Evolutionary conservation across 2,888 invertebrate species (phyloP).

Genomic region (Spilarctia lutea): DNA sequence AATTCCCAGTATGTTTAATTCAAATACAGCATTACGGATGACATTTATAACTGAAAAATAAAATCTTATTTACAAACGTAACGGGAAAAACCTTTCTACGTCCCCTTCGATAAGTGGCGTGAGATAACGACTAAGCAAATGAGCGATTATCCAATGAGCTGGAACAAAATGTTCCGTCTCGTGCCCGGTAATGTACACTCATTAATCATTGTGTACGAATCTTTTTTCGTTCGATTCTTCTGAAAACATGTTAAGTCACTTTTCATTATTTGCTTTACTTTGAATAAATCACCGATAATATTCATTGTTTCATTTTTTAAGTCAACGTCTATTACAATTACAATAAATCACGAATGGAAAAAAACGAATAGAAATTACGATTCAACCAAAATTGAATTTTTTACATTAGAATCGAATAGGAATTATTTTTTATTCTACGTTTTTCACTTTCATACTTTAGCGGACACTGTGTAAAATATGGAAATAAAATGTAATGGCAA

Average conservation of each 20-base stretch:
- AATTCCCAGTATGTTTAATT: background rate
- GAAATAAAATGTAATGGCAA: background rate
- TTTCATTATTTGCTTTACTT: constrained; percentile 58
- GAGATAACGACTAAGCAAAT: constrained; percentile 68
- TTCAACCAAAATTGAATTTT: background rate
- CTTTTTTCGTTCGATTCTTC: constrained; percentile 52
- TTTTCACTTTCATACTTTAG: background rate
- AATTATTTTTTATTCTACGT: background rate
- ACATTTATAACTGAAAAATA: background rate
- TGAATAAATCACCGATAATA: constrained; percentile 56
- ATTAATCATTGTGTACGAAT: constrained; percentile 72
- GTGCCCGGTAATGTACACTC: constrained; percentile 63
- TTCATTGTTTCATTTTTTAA: constrained; percentile 56
- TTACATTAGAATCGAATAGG: background rate
- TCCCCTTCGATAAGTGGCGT: constrained; percentile 60
- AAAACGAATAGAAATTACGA: background rate
- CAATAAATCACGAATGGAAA: background rate
- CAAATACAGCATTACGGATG: background rate
- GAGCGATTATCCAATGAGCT: constrained; percentile 69
- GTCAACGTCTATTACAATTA: constrained; percentile 28
- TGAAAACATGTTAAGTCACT: constrained; percentile 64
- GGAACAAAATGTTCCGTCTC: constrained; percentile 66
- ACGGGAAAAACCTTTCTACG: constrained; percentile 54
- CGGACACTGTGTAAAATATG: too few relatives aligned
- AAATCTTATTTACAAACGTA: constrained; percentile 48